Base-by-base conservation (phyloP, 2,113 vertebrate genomes). In the Tragelaphus imberbis region DNA sequence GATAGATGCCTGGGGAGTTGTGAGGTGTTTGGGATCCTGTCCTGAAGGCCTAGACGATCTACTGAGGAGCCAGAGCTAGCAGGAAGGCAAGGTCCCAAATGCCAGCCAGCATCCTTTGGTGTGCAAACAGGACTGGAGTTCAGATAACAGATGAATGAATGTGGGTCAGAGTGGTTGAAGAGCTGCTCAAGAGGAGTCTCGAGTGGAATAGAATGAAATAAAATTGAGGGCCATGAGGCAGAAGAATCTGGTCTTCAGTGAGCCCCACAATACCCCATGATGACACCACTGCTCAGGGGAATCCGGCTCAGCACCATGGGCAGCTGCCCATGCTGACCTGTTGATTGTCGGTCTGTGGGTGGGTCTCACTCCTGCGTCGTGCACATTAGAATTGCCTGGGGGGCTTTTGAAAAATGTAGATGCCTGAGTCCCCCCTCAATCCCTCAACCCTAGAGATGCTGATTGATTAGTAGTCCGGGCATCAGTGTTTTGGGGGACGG, bases 201-300 rank as follows among this genome's bases (percentile, higher is more conserved):
- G 65, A 49, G 6, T 71, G 63, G 81, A 49, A 49, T 17, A 59
- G 44, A 36, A 68, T 23, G 86, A 85, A 51, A 40, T 81, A 21
- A 55, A 85, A 8, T 75, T 55, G 77, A 71, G 44, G n/a, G n/a
- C 21, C 53, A 30, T 1, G 12, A 33, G 47, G 89, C 9, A 28
- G 75, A 11, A 71, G 63, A 33, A 33, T 90, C n/a, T 47, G 59
- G 56, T 56, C 19, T 80, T 59, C 11, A 36, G 47, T 1, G 68
- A 75, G 28, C 3, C n/a, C 44, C 14, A 1, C 1, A 4, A 2
- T 40, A 28, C 53, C 28, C 17, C 4, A 0, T 23, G 56, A 1
- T 14, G 44, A 36, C 5, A 7, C 77, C 40, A 7, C 33, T 27
- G 49, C 15, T 0, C 44, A 0, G 36, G 79, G 87, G 63, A 68